Conservation (phyloP, 2,797 vertebrate genomes). For the Sarcoramphus papa region DNA sequence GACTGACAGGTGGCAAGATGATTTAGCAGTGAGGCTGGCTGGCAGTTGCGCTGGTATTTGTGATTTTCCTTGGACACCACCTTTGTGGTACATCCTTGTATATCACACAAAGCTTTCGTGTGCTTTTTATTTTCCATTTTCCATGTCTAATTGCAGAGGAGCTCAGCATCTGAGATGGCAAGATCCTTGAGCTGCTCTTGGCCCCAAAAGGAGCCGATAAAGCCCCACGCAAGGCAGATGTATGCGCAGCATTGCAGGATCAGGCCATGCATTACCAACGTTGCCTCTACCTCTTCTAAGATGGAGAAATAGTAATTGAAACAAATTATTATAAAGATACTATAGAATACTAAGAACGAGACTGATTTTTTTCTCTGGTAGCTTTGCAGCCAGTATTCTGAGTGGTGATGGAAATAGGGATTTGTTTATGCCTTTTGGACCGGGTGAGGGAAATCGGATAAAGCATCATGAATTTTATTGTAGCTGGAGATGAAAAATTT, state of each 20-base stretch:
- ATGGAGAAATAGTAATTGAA: neutral
- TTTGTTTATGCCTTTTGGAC: neutral
- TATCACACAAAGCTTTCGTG: neutral
- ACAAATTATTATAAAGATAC: neutral
- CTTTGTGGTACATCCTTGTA: no score
- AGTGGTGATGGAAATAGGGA: neutral
- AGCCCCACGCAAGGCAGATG: accelerated
- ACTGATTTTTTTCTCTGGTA: neutral
- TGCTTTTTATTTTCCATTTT: neutral
- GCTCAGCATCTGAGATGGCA: neutral
- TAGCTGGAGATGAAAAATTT: neutral
- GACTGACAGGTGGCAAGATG: neutral
- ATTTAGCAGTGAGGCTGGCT: neutral
- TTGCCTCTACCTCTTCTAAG: neutral
- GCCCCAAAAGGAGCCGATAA: neutral
- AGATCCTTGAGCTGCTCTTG: neutral
- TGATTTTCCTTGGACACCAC: neutral
- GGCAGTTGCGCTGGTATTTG: neutral
- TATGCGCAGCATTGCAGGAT: neutral
- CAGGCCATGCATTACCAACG: accelerated
- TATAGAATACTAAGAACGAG: neutral
- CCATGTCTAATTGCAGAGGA: accelerated
- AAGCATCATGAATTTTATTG: neutral
- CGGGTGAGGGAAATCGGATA: neutral
- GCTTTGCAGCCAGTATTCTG: neutral